Evolutionary conservation across 2,888 invertebrate genomes (phyloP).

Genomic region (Galerucella pusilla): DNA sequence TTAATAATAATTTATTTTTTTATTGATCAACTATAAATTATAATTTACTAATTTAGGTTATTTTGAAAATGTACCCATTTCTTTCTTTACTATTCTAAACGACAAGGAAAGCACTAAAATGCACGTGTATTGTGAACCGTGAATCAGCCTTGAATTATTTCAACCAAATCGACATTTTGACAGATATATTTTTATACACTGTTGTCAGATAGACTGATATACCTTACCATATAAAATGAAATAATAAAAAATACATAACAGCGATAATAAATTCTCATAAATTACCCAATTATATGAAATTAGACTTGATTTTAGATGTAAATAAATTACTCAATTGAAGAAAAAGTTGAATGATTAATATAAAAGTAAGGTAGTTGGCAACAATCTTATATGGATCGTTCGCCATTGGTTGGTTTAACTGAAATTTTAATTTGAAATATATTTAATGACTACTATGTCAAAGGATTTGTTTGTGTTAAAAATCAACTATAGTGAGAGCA

Average conservation of each 20-base stretch:
- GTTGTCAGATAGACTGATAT: too few species aligned
- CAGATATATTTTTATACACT: not conserved
- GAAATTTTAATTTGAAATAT: not conserved
- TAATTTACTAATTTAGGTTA: not conserved
- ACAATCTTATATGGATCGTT: not conserved
- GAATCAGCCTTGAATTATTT: not conserved
- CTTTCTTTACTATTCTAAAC: not conserved
- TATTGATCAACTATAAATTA: not conserved
- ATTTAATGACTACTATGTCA: too few species aligned
- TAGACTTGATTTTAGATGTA: too few species aligned
- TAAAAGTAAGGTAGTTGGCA: constrained; percentile 28
- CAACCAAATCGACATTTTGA: constrained; percentile 4
- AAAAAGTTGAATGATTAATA: not conserved
- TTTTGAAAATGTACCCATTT: not conserved
- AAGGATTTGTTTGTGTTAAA: too few species aligned
- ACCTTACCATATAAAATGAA: too few species aligned
- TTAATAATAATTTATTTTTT: not conserved
- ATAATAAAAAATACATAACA: too few species aligned
- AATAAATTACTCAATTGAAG: too few species aligned
- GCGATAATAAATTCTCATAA: too few species aligned
- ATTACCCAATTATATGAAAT: too few species aligned
- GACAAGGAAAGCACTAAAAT: constrained; percentile 3
- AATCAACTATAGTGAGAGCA: too few species aligned
- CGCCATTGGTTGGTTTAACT: not conserved
- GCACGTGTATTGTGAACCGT: not conserved